These are phyloP conservation scores for Hyla sarda DNA, from an alignment of 2,113 vertebrate species.

Conservation along the genomic window DNA sequence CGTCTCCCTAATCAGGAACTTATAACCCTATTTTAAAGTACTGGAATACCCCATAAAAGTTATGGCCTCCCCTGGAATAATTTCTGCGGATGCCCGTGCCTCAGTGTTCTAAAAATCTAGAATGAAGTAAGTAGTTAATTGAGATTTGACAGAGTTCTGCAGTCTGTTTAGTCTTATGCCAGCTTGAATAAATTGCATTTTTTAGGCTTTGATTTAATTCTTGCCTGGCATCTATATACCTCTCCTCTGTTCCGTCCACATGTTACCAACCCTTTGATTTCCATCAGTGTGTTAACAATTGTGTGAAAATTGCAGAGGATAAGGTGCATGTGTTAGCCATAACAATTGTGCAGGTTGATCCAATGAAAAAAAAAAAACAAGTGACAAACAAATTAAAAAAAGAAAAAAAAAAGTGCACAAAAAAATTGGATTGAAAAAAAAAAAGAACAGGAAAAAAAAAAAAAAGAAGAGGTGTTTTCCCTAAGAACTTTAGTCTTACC, in stretches of 20 bases:
- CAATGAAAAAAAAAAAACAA: constrained; percentile 13
- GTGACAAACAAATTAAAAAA: constrained; percentile 27
- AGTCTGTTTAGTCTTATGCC: background rate
- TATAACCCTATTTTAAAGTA: no score
- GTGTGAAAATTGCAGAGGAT: constrained; percentile 19
- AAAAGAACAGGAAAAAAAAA: background rate
- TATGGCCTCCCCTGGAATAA: no score
- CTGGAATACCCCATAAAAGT: no score
- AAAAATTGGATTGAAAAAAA: background rate
- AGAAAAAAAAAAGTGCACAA: background rate
- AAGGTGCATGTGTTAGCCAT: constrained; percentile 54
- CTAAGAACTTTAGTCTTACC: constrained; percentile 74
- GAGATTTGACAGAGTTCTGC: background rate
- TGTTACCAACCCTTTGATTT: background rate
- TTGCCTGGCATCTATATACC: constrained; percentile 32
- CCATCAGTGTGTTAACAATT: constrained; percentile 33
- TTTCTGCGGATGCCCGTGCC: no score
- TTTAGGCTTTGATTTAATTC: no score
- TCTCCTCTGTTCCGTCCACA: background rate
- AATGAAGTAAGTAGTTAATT: background rate
- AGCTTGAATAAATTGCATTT: background rate
- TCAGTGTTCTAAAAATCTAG: background rate
- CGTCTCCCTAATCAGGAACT: no score
- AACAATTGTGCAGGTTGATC: constrained; percentile 59
- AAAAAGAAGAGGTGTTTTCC: constrained; percentile 39